phyloP scores from a whole-genome alignment of 2,888 invertebrate genomes.

The Cephus sareptanus region DNA sequence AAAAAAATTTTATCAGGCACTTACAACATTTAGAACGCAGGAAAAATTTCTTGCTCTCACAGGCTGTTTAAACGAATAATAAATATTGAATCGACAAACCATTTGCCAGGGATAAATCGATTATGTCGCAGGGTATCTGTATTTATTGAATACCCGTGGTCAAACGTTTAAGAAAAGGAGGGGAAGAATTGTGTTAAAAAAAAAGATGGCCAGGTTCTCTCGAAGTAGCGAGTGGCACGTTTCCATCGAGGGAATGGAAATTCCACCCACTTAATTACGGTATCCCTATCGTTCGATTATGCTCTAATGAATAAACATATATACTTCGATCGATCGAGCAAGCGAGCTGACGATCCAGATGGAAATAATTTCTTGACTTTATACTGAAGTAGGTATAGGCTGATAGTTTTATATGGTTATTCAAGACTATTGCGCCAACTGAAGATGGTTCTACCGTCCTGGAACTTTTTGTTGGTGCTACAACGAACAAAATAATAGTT shows the following conservation, averaged over 20 bases:
- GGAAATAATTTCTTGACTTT: constrained; percentile 14
- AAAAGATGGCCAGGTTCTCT: neutral
- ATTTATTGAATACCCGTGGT: neutral
- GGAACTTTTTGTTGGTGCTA: too few species aligned
- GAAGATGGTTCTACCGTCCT: too few species aligned
- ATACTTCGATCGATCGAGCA: neutral
- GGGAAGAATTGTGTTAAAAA: neutral
- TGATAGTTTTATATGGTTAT: neutral
- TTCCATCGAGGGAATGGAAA: neutral
- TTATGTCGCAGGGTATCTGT: neutral
- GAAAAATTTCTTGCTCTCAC: neutral
- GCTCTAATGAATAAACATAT: constrained; percentile 5
- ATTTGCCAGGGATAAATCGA: neutral
- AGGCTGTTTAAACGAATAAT: neutral
- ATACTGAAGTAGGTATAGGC: neutral
- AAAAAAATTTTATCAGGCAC: neutral
- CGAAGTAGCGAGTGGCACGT: neutral
- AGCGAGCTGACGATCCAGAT: neutral
- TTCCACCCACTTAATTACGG: neutral
- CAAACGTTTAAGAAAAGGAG: neutral
- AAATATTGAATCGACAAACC: neutral
- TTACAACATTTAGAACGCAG: neutral
- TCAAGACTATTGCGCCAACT: too few species aligned
- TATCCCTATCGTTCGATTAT: neutral
- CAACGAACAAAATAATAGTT: too few species aligned